These are phyloP conservation scores for Hemicentrotus pulcherrimus DNA, from an alignment of 35 echinoderm and acorn worm species.

Conservation along the genomic window DNA sequence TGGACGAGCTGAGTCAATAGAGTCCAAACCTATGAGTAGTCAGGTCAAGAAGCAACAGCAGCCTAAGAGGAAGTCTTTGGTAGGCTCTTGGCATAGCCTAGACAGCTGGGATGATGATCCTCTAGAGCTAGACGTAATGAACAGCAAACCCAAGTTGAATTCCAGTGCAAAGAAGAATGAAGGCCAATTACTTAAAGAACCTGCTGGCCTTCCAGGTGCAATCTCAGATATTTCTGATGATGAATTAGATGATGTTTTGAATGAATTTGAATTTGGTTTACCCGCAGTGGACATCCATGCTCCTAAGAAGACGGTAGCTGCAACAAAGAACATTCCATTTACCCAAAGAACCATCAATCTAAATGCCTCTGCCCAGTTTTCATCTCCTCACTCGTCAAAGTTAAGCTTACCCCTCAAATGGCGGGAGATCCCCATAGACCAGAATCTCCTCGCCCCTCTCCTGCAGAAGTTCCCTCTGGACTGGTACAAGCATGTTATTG, in stretches of 20 bases:
- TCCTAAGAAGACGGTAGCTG: neutral
- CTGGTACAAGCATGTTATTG: constrained; percentile 87
- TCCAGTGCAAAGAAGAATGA: constrained; percentile 37
- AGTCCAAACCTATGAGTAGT: constrained; percentile 57
- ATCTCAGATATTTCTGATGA: constrained; percentile 53
- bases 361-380: constrained; percentile 82
- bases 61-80: constrained; percentile 57
- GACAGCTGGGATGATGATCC: constrained; percentile 90
- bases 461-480: constrained; percentile 76
- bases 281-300: constrained; percentile 69
- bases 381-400: constrained; percentile 87
- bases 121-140: constrained; percentile 64
- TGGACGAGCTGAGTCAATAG: constrained; percentile 67
- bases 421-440: constrained; percentile 91
- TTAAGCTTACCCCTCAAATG: constrained; percentile 97
- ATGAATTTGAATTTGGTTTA: constrained; percentile 85
- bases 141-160: constrained; percentile 50
- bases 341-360: constrained; percentile 64
- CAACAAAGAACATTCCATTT: constrained; percentile 19
- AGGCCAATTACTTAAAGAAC: neutral
- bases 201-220: constrained; percentile 48
- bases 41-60: constrained; percentile 12
- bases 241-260: constrained; percentile 74
- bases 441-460: constrained; percentile 53
- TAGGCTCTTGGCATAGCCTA: constrained; percentile 74